Evolutionary conservation across 2,888 invertebrate species (phyloP), one percentile per base, ranked within the genome.

Genomic region (Mythimna vitellina): DNA sequence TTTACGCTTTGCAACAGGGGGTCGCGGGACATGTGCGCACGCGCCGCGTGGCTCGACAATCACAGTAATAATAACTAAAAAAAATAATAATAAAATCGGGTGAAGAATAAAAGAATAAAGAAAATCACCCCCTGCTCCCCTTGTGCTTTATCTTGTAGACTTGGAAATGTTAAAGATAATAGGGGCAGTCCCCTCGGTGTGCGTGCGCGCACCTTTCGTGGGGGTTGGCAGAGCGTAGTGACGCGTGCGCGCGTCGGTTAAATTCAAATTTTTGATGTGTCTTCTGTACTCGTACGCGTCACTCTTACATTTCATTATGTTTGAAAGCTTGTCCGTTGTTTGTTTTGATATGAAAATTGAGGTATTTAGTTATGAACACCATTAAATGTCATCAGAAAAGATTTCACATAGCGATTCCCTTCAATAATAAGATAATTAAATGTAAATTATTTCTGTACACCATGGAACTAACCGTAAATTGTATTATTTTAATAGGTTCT

Each of bases 41-140:
- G 94, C 96, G 96, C 87, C 94, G 91, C 79, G 81, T 80, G 83
- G 71, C 84, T 86, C 90, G 86, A 91, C 94, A 95, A 95, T 95
- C 95, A 94, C 91, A 92, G 95, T 96, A 96, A 96, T 96, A 96
- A 96, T 96, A 96, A 94, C 95, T 95, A 96, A 96, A 96, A 88
- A 46, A 95, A 96, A 96, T 96, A 96, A 96, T 96, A 96, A 96
- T 96, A 96, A 96, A 96, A 94, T 94, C 95, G 94, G 94, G 93
- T 94, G 96, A 96, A 93, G 96, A 95, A 96, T 95, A 96, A 96
- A 96, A 93, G 96, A 95, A 96, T 96, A 96, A 96, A 96, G 96
- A 96, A 96, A 96, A 94, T 94, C 95, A 95, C 94, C 95, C 95
- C 95, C 94, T 89, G 91, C 92, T 93, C 93, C 94, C 93, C 92